Conservation (phyloP, 2,888 invertebrate genomes). For the Andrena haemorrhoa region DNA sequence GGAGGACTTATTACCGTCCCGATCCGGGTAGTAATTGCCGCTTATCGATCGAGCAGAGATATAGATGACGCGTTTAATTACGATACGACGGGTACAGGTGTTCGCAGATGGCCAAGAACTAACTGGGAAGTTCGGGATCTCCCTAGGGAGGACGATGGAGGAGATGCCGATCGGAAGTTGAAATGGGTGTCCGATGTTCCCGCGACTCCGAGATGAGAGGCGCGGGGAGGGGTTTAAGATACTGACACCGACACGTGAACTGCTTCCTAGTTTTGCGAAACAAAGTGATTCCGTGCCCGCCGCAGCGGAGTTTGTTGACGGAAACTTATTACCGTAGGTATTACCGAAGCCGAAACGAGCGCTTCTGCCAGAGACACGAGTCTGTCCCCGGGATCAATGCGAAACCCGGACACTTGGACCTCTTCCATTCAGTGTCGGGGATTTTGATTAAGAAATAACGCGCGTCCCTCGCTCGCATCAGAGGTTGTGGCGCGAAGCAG, state of each 20-base stretch:
- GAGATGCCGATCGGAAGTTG: slow-evolving; percentile 47
- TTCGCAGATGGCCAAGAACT: slow-evolving; percentile 56
- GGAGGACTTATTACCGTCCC: background rate
- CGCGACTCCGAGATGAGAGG: slow-evolving; percentile 30
- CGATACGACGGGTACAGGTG: slow-evolving; percentile 59
- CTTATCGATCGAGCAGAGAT: slow-evolving; percentile 47
- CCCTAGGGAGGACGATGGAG: slow-evolving; percentile 6
- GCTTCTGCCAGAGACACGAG: background rate
- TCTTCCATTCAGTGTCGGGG: background rate
- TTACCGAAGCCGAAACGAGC: background rate
- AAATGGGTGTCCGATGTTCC: slow-evolving; percentile 9
- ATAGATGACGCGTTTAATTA: slow-evolving; percentile 60
- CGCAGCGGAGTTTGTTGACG: background rate
- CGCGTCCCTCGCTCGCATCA: background rate
- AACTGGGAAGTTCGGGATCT: slow-evolving; percentile 53
- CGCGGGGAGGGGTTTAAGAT: slow-evolving; percentile 26
- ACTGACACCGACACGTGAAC: slow-evolving; percentile 39
- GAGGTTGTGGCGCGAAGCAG: slow-evolving; percentile 12
- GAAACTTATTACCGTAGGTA: background rate
- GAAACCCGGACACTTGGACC: slow-evolving; percentile 6
- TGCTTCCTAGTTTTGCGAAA: slow-evolving; percentile 4
- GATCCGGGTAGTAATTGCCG: slow-evolving; percentile 28
- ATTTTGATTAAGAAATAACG: slow-evolving; percentile 43
- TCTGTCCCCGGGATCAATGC: background rate
- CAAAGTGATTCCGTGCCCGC: slow-evolving; percentile 5